A percentile compares a stretch with the other conserved stretches of the same genome.
Conservation (phyloP, 2,888 invertebrate species). For the Elegia similella region DNA sequence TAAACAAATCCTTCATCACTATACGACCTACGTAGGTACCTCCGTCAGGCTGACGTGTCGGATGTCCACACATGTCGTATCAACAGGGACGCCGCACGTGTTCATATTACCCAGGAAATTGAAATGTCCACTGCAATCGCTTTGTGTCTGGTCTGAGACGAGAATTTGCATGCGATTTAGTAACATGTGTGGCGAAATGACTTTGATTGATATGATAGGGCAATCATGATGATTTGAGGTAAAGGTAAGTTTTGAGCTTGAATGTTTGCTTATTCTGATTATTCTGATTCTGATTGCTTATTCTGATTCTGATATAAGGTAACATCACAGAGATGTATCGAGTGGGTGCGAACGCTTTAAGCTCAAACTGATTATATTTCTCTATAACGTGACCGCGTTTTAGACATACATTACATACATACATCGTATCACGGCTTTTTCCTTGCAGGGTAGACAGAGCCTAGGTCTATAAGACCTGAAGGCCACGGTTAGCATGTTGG, state of each 20-base stretch:
- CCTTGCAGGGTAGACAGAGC: no score
- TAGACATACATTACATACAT: no score
- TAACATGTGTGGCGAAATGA: neutral
- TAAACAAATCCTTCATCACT: neutral
- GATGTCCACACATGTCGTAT: conserved; percentile 32
- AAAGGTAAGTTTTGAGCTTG: neutral
- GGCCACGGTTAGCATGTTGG: no score
- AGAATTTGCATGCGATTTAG: conserved; percentile 10
- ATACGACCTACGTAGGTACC: neutral
- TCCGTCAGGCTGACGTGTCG: neutral
- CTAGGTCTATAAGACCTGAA: no score
- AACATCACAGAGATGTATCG: no score
- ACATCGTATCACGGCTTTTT: no score
- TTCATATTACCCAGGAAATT: conserved; percentile 56
- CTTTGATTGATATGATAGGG: neutral
- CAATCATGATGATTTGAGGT: neutral
- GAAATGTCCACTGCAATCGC: conserved; percentile 59
- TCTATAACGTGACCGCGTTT: no score
- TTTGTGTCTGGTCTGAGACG: conserved; percentile 2
- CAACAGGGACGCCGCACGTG: conserved; percentile 14
- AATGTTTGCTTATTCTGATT: no score
- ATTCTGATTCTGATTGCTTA: no score
- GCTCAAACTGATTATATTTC: no score
- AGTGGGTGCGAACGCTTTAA: no score
- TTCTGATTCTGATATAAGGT: no score